Evolutionary conservation across 2,888 invertebrate species (phyloP).

Genomic region (Malacosoma neustria): DNA sequence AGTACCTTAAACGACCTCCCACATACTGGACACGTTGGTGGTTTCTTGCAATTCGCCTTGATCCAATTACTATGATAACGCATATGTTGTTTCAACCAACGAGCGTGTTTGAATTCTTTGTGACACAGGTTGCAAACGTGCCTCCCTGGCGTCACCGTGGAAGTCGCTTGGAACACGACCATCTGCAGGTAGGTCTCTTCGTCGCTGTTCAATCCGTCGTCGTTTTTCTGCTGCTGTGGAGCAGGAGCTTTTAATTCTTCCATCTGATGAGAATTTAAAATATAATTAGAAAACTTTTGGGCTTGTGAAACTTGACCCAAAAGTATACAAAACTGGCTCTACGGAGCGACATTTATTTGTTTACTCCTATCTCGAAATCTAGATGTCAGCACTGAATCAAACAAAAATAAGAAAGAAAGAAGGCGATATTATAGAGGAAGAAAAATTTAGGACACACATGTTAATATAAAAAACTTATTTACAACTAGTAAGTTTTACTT

Average conservation of each 20-base stretch:
- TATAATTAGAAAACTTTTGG: too few relatives aligned
- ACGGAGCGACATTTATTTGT: too few relatives aligned
- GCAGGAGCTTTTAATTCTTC: constrained; percentile 2
- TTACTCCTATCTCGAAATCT: too few relatives aligned
- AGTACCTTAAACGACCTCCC: constrained; percentile 73
- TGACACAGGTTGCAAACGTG: constrained; percentile 78
- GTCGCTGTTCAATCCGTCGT: constrained; percentile 48
- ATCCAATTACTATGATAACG: constrained; percentile 78
- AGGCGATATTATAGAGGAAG: too few relatives aligned
- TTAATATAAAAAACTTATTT: too few relatives aligned
- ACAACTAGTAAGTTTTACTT: too few relatives aligned
- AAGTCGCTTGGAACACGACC: constrained; percentile 68
- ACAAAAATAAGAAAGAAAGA: too few relatives aligned
- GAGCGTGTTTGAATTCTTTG: constrained; percentile 77
- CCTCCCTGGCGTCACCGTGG: constrained; percentile 69
- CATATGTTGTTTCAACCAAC: constrained; percentile 78
- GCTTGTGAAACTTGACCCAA: too few relatives aligned
- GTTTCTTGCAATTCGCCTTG: constrained; percentile 78
- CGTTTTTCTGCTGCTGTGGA: constrained; percentile 24
- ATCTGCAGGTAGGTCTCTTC: constrained; percentile 63
- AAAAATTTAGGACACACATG: too few relatives aligned
- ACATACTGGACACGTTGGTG: constrained; percentile 76
- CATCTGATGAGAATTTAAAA: too few relatives aligned
- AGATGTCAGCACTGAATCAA: too few relatives aligned
- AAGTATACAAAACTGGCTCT: too few relatives aligned